Evolutionary conservation across 23 tunicate species (phyloP).

Genomic region (Pegea sp.): DNA sequence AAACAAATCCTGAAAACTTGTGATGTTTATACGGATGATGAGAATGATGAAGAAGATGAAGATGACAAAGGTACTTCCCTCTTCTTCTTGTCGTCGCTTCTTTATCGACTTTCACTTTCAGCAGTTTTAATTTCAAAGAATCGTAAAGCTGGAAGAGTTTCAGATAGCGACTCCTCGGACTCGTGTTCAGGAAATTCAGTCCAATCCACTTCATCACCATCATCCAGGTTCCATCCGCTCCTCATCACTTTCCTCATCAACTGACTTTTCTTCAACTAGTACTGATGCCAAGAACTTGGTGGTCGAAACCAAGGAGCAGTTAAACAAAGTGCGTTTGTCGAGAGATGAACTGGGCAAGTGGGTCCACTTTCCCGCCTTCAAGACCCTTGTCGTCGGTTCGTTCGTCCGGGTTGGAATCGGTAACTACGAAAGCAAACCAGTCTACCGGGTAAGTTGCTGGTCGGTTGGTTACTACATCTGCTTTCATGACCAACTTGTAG

Average conservation of each 20-base stretch:
- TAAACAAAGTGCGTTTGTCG: conserved; percentile 26
- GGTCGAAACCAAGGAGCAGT: conserved; percentile 28
- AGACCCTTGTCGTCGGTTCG: conserved; percentile 35
- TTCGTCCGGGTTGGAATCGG: conserved; percentile 82
- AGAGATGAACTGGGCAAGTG: conserved; percentile 47
- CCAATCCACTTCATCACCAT: background rate
- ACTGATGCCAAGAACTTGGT: background rate
- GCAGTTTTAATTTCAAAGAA: too few species aligned
- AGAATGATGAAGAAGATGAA: conserved; percentile 83
- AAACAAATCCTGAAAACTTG: conserved; percentile 50
- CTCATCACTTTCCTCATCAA: too few species aligned
- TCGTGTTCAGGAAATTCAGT: background rate
- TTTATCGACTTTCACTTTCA: too few species aligned
- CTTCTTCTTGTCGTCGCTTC: too few species aligned
- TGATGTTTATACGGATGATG: conserved; percentile 85
- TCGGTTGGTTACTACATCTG: background rate
- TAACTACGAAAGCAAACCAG: conserved; percentile 63
- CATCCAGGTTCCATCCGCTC: background rate
- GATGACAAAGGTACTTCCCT: too few species aligned
- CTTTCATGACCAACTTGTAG: conserved; percentile 1
- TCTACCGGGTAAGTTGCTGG: conserved; percentile 31
- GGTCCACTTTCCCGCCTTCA: conserved; percentile 38
- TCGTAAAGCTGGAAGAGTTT: conserved; percentile 22
- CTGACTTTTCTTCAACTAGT: too few species aligned
- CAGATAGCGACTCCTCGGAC: conserved; percentile 7